A percentile compares a stretch with the other conserved stretches of the same genome.
Conservation (phyloP, 2,888 invertebrate genomes). For the Nemapogon koenigi region DNA sequence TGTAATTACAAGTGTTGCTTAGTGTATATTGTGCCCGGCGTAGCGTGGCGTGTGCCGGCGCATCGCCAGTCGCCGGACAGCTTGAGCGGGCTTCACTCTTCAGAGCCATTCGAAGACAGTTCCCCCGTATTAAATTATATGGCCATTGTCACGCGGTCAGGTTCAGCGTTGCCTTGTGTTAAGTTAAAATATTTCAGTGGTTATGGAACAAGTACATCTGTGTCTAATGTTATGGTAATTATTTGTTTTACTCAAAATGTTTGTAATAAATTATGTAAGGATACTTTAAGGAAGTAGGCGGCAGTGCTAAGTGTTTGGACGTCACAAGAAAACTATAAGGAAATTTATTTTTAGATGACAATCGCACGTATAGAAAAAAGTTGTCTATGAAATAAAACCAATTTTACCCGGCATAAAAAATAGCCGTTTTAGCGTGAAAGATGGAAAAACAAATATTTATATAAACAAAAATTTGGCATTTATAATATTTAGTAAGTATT, state of each 20-base stretch:
- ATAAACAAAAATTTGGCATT: no score
- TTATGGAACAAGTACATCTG: slow-evolving; percentile 3
- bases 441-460: no score
- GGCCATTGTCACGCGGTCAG: slow-evolving; percentile 4
- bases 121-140: slow-evolving; percentile 3
- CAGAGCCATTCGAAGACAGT: no score
- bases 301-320: slow-evolving; percentile 2
- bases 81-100: slow-evolving; percentile 1
- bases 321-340: slow-evolving; percentile 7
- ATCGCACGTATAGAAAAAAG: no score
- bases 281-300: slow-evolving; percentile 2
- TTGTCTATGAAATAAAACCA: no score
- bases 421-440: no score
- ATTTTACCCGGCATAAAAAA: no score
- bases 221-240: slow-evolving; percentile 8
- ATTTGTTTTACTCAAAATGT: no score
- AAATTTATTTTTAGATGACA: slow-evolving; percentile 5
- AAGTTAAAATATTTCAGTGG: slow-evolving; percentile 2
- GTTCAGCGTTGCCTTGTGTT: slow-evolving; percentile 2
- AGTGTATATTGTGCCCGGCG: slow-evolving; percentile 9
- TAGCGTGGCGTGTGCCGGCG: slow-evolving; percentile 8
- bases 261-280: slow-evolving; percentile 7
- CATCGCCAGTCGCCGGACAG: slow-evolving; percentile 9
- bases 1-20: no score
- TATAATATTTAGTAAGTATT: no score